Conservation (phyloP, 1,140 invertebrate species). For the Brachionus paranguensis region DNA sequence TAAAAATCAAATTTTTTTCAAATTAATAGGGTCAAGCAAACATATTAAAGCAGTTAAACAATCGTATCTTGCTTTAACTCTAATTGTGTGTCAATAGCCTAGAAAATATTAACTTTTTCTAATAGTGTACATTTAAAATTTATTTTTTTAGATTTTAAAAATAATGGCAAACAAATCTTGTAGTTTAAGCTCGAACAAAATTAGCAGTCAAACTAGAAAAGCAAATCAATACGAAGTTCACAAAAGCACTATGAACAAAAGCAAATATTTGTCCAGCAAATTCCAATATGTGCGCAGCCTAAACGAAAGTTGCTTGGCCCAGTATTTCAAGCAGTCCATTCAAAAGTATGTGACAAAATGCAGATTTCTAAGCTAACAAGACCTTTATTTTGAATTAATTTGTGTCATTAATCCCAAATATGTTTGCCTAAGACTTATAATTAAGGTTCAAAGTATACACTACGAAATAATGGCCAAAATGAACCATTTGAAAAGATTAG, state of each 20-base stretch:
- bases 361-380: background rate
- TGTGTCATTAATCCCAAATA: background rate
- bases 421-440: slow-evolving; percentile 19
- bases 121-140: background rate
- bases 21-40: background rate
- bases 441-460: background rate
- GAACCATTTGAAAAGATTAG: background rate
- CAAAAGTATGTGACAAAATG: slow-evolving; percentile 34
- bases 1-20: background rate
- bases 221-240: background rate
- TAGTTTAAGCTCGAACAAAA: background rate
- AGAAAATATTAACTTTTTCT: background rate
- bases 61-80: background rate
- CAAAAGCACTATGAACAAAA: background rate
- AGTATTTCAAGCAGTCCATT: slow-evolving; percentile 23
- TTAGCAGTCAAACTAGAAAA: background rate
- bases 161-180: background rate
- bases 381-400: background rate
- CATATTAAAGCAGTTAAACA: background rate
- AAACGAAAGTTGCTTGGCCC: slow-evolving; percentile 9
- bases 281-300: slow-evolving; percentile 8
- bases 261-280: slow-evolving; percentile 7
- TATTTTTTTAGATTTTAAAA: background rate
- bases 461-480: background rate
- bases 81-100: slow-evolving; percentile 3